Evolutionary conservation across 1,140 invertebrate genomes (phyloP).

Genomic region (Magallana angulata): DNA sequence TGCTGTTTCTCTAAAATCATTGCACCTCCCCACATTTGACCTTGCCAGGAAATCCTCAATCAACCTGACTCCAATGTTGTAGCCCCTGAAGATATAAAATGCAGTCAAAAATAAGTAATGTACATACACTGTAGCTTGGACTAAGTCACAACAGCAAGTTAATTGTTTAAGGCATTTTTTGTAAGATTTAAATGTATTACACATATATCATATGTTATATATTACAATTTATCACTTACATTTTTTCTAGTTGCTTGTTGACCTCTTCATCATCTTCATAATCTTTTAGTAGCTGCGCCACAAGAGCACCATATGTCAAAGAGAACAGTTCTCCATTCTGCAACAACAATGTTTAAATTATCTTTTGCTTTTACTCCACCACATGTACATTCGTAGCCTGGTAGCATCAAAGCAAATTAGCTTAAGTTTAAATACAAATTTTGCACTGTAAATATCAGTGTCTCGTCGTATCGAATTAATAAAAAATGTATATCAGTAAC

Average conservation of each 20-base stretch:
- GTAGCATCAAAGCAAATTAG: too few relatives aligned
- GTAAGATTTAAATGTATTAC: too few relatives aligned
- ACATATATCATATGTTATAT: too few relatives aligned
- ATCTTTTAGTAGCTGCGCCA: slow-evolving; percentile 97
- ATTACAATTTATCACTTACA: slow-evolving; percentile 69
- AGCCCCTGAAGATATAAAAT: slow-evolving; percentile 83
- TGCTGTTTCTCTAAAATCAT: slow-evolving; percentile 97
- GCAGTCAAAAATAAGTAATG: background rate
- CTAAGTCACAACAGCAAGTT: too few relatives aligned
- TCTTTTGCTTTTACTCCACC: too few relatives aligned
- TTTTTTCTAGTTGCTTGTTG: slow-evolving; percentile 82
- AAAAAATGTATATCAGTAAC: too few relatives aligned
- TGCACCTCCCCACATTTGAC: slow-evolving; percentile 92
- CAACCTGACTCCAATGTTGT: slow-evolving; percentile 98
- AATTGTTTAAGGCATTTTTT: too few relatives aligned
- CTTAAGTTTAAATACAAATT: too few relatives aligned
- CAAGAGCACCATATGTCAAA: slow-evolving; percentile 97
- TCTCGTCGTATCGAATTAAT: too few relatives aligned
- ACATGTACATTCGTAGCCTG: too few relatives aligned
- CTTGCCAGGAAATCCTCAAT: slow-evolving; percentile 98
- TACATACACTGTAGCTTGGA: background rate
- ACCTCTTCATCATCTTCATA: slow-evolving; percentile 97
- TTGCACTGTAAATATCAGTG: too few relatives aligned
- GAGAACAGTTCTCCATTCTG: slow-evolving; percentile 98
- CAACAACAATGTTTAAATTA: slow-evolving; percentile 74